These are phyloP conservation scores for Colostygia pectinataria DNA, from an alignment of 2,888 invertebrate species.

Conservation along the genomic window DNA sequence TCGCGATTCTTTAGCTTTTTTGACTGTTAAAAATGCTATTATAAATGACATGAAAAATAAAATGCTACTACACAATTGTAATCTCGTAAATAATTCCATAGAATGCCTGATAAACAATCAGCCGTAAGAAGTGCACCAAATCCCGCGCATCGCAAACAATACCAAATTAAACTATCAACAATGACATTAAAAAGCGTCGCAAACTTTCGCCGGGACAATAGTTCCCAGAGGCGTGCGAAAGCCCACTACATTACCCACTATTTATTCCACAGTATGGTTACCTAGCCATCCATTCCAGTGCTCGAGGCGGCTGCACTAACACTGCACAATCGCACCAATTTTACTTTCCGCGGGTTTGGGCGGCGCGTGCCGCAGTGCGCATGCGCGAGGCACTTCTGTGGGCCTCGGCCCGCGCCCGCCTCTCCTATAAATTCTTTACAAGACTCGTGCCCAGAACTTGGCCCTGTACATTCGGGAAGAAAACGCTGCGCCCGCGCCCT, in stretches of 20 bases:
- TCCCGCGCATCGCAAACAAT: constrained; percentile 27
- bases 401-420: constrained; percentile 41
- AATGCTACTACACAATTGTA: background rate
- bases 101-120: constrained; percentile 9
- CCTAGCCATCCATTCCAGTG: constrained; percentile 72
- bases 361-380: constrained; percentile 34
- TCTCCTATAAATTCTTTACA: constrained; percentile 78
- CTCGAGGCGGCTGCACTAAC: constrained; percentile 47
- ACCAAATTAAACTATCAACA: constrained; percentile 28
- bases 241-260: background rate
- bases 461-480: constrained; percentile 71
- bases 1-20: no score
- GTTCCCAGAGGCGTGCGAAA: constrained; percentile 35
- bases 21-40: no score
- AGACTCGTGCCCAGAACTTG: constrained; percentile 72
- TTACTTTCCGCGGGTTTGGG: constrained; percentile 49
- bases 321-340: constrained; percentile 57
- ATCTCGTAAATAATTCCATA: background rate
- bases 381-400: constrained; percentile 27
- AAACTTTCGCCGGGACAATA: constrained; percentile 41
- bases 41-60: background rate
- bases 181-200: constrained; percentile 34
- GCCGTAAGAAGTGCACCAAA: constrained; percentile 17
- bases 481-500: constrained; percentile 48
- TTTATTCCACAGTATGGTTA: constrained; percentile 35